Base-by-base conservation (phyloP, 1,140 invertebrate species). In the Eubasilissa regina region DNA sequence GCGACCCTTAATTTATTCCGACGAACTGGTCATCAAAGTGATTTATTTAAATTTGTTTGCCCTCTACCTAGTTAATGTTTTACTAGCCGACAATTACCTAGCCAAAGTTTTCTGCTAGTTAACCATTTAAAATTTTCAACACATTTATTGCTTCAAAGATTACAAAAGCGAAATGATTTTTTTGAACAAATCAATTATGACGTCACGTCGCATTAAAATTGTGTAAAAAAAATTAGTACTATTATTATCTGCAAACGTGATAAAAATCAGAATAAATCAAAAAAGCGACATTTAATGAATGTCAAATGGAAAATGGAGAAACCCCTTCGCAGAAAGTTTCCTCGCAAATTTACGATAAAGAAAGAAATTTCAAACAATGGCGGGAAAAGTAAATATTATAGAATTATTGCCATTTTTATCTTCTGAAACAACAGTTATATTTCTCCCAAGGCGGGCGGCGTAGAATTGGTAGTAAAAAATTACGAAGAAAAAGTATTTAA, bases 401-500 rank as follows among this genome's bases (percentile, higher is more conserved):
- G 25, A 62, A 62, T 62, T 62, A 62, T 25, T 62, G 58, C 58
- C 21, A 7, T 62, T 62, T 62, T 62, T 62, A 62, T 62, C 58
- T 62, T 25, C 12, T 21, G 13, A 62, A 62, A 62, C 58, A 62
- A 62, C 58, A 56, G 58, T 62, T 62, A 62, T 12, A 43, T 62
- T 62, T 56, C 25, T 62, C 13, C 25, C 25, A 25, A 43, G 58
- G 58, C 58, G 25, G 25, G 25, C 19, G 4, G 58, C 13, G 8
- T 25, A 13, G 58, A 62, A 62, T 62, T 21, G 58, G 58, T 62
- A 62, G 17, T 62, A 62, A 62, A 62, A 62, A 62, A 62, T 43
- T 62, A 73, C 15, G 25, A 73, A 73, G 51, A 75, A 75, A 35
- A 75, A 75, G 53, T 45, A 60, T 55, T 47, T 60, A 75, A 75